Conservation (phyloP, 1,140 invertebrate species). For the Drosophila yakuba region DNA sequence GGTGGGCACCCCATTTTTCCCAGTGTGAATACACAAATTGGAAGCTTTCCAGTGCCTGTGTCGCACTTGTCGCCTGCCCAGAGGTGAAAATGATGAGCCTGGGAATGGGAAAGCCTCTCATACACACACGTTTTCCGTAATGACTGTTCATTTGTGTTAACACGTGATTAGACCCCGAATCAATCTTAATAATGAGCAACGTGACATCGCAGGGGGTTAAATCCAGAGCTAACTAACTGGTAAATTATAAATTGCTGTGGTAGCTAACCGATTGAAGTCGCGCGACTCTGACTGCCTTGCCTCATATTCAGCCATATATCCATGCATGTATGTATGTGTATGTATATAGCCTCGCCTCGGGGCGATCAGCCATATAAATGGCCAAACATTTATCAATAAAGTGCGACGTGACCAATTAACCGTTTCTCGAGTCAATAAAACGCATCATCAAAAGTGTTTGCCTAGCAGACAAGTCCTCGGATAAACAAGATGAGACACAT, state of each 20-base stretch:
- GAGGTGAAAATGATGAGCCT: constrained; percentile 9
- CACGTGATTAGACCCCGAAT: constrained; percentile 76
- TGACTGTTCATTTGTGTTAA: constrained; percentile 79
- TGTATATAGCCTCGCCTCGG: no score
- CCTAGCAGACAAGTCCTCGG: constrained; percentile 17
- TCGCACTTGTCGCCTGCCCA: constrained; percentile 59
- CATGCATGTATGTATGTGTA: no score
- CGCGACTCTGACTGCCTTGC: constrained; percentile 69
- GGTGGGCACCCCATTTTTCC: background rate
- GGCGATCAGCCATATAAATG: constrained; percentile 44
- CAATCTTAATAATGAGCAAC: constrained; percentile 77
- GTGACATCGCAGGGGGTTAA: constrained; percentile 52
- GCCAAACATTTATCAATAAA: constrained; percentile 72
- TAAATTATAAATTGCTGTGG: constrained; percentile 24
- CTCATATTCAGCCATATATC: constrained; percentile 6
- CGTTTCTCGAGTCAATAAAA: constrained; percentile 56
- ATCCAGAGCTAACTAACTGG: background rate
- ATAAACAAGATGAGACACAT: constrained; percentile 21
- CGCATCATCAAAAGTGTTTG: constrained; percentile 27
- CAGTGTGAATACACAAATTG: constrained; percentile 14
- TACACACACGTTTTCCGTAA: constrained; percentile 47
- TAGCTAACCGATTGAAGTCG: constrained; percentile 70
- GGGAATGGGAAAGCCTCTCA: constrained; percentile 5
- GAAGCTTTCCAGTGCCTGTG: constrained; percentile 35
- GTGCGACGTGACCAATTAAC: constrained; percentile 73